Base-by-base conservation (phyloP, 2,797 vertebrate species). In the Lophotriccus pileatus region DNA sequence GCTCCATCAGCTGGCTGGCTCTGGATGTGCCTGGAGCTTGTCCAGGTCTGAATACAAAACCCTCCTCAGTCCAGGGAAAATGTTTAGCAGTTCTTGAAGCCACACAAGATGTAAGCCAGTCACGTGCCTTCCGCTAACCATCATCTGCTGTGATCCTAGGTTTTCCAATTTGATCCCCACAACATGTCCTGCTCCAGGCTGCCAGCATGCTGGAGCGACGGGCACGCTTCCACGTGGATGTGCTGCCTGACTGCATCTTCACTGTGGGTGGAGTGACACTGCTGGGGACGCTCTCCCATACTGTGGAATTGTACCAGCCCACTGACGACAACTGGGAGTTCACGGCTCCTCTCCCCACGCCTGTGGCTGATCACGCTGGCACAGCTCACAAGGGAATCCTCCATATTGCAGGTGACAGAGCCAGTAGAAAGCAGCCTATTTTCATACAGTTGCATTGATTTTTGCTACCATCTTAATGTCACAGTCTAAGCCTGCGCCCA, bases 371-470 rank as follows among this genome's bases (percentile, higher is more conserved):
- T 46, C 97, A 97, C 0, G 81, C 95, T 7, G 96, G 97, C 47
- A 82, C 97, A 9, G 95, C 90, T 20, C 96, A 98, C 63, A 84
- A 76, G 67, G 97, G 96, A 67, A 97, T 98, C 73, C 91, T 98
- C 58, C 97, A 97, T 20, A 84, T 97, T 47, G 94, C 97, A 95
- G 96, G 96, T 97, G 70, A 94, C 2, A 24, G 8, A 39, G 22
- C 43, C 15, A 21, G 24, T 21, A 39, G 50, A 53, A 68, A 72
- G 32, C 19, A 68, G 43, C 39, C 1, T 14, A 8, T 66, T 82
- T 36, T 59, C 55, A 22, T 6, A 19, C 3, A 23, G n/a, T 21
- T 85, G 30, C 7, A 7, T 4, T 44, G 39, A 37, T 44, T 79
- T 66, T 84, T 77, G 16, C 55, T 77, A 47, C 44, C 17, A 58